Percentiles rank a stretch among this genome's conserved stretches.
These are phyloP conservation scores for Stercorarius parasiticus DNA, from an alignment of 2,113 vertebrate species.

Conservation along the genomic window DNA sequence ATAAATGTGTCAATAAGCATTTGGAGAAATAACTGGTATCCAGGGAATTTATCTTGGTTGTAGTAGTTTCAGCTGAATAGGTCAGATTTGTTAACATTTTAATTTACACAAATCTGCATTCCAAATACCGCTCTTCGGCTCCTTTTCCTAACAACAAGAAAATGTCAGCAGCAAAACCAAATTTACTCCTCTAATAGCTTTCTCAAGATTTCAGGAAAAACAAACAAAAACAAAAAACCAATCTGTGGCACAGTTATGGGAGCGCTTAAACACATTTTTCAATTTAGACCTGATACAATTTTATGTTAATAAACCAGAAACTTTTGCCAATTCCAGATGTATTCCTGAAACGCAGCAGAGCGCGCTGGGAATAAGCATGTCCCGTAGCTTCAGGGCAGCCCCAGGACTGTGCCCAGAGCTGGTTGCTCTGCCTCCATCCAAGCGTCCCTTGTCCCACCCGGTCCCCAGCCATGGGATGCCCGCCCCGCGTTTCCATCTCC, in stretches of 20 bases:
- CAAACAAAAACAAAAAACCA: constrained; percentile 15
- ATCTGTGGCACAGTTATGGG: background rate
- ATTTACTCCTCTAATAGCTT: constrained; percentile 42
- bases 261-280: background rate
- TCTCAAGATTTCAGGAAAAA: constrained; percentile 37
- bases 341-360: background rate
- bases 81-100: constrained; percentile 68
- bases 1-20: constrained; percentile 55
- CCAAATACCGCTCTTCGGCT: constrained; percentile 20
- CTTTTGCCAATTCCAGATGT: constrained; percentile 4
- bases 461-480: background rate
- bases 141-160: constrained; percentile 22
- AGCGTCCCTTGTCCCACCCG: background rate
- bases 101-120: constrained; percentile 63
- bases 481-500: background rate
- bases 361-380: background rate
- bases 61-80: constrained; percentile 53
- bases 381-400: background rate
- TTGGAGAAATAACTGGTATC: constrained; percentile 34
- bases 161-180: constrained; percentile 50
- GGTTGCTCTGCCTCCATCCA: background rate
- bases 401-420: background rate
- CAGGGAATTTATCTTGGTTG: constrained; percentile 62
- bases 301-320: background rate
- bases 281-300: background rate